These are phyloP conservation scores for Lapara coniferarum DNA, from an alignment of 2,888 invertebrate species.

Conservation along the genomic window DNA sequence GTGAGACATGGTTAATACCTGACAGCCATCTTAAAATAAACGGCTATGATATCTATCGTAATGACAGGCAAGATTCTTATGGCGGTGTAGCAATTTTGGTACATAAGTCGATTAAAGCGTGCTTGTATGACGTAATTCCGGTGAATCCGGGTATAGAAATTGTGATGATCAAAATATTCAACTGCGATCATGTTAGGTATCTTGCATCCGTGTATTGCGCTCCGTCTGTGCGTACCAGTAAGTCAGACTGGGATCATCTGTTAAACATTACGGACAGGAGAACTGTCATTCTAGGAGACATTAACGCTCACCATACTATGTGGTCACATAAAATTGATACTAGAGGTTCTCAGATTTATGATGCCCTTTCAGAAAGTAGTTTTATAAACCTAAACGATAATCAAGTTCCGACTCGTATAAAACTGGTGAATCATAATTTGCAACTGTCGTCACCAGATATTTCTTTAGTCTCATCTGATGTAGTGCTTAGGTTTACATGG, in stretches of 20 bases:
- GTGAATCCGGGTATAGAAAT: conserved; percentile 6
- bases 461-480: conserved; percentile 31
- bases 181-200: conserved; percentile 18
- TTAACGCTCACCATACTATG: too few relatives aligned
- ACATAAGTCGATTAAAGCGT: conserved; percentile 36
- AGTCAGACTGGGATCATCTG: conserved; percentile 18
- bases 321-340: too few relatives aligned
- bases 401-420: conserved; percentile 30
- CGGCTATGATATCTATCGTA: conserved; percentile 21
- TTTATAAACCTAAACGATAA: conserved; percentile 31
- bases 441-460: conserved; percentile 36
- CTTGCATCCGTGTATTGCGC: conserved; percentile 25
- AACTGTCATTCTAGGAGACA: conserved; percentile 21
- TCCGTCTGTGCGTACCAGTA: conserved; percentile 5
- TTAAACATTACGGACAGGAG: conserved; percentile 17
- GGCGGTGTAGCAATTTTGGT: conserved; percentile 39
- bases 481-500: conserved; percentile 33
- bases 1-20: conserved; percentile 21
- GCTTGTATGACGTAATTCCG: neutral
- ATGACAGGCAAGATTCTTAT: conserved; percentile 25
- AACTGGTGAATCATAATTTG: conserved; percentile 28
- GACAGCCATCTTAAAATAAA: neutral
- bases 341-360: too few relatives aligned
- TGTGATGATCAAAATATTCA: conserved; percentile 9
- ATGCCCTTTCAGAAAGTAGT: too few relatives aligned